phyloP scores from a whole-genome alignment of 2,113 vertebrate genomes.

The Ophiodon elongatus region DNA sequence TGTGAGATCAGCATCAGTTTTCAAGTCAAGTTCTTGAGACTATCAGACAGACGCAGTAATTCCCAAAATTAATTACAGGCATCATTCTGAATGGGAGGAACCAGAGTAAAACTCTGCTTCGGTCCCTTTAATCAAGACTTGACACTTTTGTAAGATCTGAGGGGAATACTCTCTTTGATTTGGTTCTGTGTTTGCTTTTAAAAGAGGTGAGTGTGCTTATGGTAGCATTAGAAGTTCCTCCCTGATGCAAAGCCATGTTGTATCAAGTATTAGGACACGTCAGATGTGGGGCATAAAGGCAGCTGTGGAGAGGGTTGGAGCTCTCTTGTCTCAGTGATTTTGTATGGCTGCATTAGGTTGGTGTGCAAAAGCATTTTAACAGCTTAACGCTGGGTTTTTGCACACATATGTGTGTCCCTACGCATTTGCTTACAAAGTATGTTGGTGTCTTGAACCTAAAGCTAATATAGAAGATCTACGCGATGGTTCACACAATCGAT shows the following conservation, averaged over 20 bases:
- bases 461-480: background rate
- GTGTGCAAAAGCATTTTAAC: slow-evolving; percentile 52
- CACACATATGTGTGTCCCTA: background rate
- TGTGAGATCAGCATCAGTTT: slow-evolving; percentile 58
- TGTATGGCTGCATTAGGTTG: slow-evolving; percentile 45
- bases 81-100: slow-evolving; percentile 68
- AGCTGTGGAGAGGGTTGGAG: slow-evolving; percentile 52
- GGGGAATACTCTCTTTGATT: slow-evolving; percentile 74
- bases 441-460: background rate
- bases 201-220: slow-evolving; percentile 63
- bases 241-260: slow-evolving; percentile 36
- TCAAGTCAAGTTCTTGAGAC: slow-evolving; percentile 67
- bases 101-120: slow-evolving; percentile 56
- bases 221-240: slow-evolving; percentile 66
- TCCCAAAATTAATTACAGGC: slow-evolving; percentile 80
- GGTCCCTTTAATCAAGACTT: slow-evolving; percentile 82
- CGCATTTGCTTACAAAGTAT: slow-evolving; percentile 7
- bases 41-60: slow-evolving; percentile 72
- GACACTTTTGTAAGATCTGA: slow-evolving; percentile 76
- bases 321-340: slow-evolving; percentile 66
- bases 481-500: background rate
- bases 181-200: slow-evolving; percentile 65
- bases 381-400: slow-evolving; percentile 18
- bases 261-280: slow-evolving; percentile 59
- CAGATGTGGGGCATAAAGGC: slow-evolving; percentile 69